Evolutionary conservation across 1,140 invertebrate genomes (phyloP).

Genomic region (Bombus sibiricus): DNA sequence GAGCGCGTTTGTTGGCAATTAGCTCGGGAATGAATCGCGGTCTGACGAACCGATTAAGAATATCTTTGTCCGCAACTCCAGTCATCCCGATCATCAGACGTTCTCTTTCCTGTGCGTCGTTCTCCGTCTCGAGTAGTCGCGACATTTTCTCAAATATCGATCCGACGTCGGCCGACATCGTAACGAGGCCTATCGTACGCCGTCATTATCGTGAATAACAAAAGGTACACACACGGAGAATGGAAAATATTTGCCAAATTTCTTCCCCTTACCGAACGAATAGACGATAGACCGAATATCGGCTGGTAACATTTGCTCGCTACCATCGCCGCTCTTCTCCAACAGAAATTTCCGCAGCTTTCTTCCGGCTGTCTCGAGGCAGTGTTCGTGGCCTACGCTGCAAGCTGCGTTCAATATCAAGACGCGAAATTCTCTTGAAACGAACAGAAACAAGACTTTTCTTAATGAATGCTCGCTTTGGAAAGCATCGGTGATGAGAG

Average conservation of each 20-base stretch:
- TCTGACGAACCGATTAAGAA: constrained; percentile 85
- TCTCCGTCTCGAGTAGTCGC: constrained; percentile 86
- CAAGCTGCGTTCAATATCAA: constrained; percentile 85
- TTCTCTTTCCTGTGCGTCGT: constrained; percentile 88
- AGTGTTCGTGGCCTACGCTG: constrained; percentile 81
- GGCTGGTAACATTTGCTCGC: neutral
- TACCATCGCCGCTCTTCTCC: neutral
- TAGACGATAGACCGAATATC: constrained; percentile 48
- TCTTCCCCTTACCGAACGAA: constrained; percentile 32
- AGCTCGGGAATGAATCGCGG: neutral
- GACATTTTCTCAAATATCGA: constrained; percentile 89
- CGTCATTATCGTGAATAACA: constrained; percentile 13
- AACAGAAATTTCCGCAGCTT: constrained; percentile 76
- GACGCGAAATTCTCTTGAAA: constrained; percentile 82
- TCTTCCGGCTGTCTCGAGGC: constrained; percentile 82
- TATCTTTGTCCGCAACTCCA: constrained; percentile 83
- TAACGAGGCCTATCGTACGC: neutral
- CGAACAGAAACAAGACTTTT: constrained; percentile 14
- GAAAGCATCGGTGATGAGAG: too few species aligned
- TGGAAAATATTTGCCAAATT: constrained; percentile 2
- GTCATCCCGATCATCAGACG: constrained; percentile 87
- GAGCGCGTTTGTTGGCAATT: neutral
- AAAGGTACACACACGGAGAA: neutral
- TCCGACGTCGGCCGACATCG: constrained; percentile 68
- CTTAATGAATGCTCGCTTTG: neutral